Percentiles rank a stretch among this genome's conserved stretches.
These are phyloP conservation scores for Chionomys nivalis DNA, from an alignment of 2,113 vertebrate species.

Conservation along the genomic window DNA sequence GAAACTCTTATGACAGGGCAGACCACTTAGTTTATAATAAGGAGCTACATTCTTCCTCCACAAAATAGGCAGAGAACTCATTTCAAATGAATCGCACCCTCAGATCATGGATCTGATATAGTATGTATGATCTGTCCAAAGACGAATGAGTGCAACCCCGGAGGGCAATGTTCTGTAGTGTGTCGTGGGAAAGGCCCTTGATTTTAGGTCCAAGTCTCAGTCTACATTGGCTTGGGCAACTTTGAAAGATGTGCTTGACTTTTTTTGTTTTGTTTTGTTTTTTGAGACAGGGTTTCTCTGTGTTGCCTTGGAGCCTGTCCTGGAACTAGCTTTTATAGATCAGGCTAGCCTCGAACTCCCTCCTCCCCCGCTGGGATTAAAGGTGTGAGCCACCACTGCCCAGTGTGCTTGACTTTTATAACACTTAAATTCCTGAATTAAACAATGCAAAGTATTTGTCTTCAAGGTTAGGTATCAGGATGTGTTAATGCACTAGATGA, in stretches of 20 bases:
- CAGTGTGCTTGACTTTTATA: conserved; percentile 16
- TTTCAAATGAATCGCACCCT: conserved; percentile 48
- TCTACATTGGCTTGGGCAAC: background rate
- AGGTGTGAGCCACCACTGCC: too few species aligned
- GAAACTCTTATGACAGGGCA: conserved; percentile 47
- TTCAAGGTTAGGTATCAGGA: background rate
- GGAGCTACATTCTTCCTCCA: conserved; percentile 34
- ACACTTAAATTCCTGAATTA: conserved; percentile 16
- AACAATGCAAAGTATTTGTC: background rate
- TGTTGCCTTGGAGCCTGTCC: too few species aligned
- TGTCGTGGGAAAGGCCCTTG: background rate
- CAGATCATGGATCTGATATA: background rate
- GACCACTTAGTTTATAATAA: conserved; percentile 69
- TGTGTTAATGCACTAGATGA: background rate
- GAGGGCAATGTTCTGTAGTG: too few species aligned
- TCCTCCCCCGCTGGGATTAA: too few species aligned
- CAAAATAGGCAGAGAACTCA: background rate
- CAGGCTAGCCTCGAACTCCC: too few species aligned
- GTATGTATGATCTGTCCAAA: conserved; percentile 39
- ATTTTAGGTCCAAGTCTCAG: background rate
- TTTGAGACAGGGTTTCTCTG: too few species aligned
- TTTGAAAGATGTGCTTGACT: conserved; percentile 8
- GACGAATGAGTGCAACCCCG: background rate
- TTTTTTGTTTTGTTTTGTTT: background rate
- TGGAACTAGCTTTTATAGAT: too few species aligned